Conservation (phyloP, 2,113 vertebrate genomes). For the Lamprologus ornatipinnis region DNA sequence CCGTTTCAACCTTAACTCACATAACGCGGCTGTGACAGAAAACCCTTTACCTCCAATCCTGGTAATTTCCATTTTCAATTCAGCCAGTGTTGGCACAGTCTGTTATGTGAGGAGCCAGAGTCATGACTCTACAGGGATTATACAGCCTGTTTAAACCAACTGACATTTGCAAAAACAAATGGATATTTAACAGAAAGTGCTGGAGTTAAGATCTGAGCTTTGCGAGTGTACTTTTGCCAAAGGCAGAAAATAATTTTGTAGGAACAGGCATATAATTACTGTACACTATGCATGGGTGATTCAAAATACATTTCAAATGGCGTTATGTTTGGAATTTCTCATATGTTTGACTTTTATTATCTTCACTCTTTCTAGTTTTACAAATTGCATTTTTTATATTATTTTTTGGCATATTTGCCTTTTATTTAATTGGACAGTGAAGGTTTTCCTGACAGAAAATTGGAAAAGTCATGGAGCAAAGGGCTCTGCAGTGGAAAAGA, state of each 20-base stretch:
- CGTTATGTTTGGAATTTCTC: neutral
- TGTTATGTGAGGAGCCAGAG: neutral
- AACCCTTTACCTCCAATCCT: slow-evolving; percentile 22
- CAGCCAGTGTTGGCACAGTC: neutral
- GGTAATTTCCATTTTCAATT: slow-evolving; percentile 20
- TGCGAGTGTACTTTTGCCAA: neutral
- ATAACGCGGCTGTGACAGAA: slow-evolving; percentile 10
- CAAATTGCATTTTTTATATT: neutral
- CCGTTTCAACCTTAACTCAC: slow-evolving; percentile 1
- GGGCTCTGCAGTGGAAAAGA: neutral
- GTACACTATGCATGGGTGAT: neutral
- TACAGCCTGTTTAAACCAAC: slow-evolving; percentile 7
- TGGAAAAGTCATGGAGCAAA: neutral
- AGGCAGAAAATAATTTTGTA: neutral
- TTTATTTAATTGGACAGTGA: neutral
- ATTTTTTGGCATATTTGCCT: neutral
- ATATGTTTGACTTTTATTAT: neutral
- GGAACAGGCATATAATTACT: neutral
- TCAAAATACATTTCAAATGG: neutral
- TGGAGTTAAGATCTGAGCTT: neutral
- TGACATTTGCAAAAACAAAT: slow-evolving; percentile 43
- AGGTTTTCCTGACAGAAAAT: neutral
- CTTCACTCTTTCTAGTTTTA: neutral
- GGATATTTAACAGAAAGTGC: neutral
- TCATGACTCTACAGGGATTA: slow-evolving; percentile 13